These are phyloP conservation scores for Aegithalos caudatus DNA, from an alignment of 2,113 vertebrate species.

Conservation along the genomic window DNA sequence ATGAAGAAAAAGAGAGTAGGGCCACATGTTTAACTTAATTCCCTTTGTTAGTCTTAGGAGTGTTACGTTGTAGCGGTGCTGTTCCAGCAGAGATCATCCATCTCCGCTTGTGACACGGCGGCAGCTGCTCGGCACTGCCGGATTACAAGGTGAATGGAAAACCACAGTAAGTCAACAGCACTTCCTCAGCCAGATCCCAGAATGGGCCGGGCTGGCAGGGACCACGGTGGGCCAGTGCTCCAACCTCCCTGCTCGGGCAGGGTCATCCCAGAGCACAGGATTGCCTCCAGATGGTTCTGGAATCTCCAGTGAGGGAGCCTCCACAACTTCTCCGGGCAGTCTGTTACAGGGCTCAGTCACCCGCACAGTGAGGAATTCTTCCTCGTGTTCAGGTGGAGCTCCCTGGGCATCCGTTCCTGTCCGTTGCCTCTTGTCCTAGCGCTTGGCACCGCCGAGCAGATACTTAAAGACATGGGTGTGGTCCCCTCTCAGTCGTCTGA, in stretches of 20 bases:
- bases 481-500: too few relatives aligned
- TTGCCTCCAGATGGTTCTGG: rapidly evolving
- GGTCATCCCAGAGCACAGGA: background rate
- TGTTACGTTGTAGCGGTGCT: rapidly evolving
- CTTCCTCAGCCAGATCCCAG: background rate
- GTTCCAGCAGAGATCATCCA: too few relatives aligned
- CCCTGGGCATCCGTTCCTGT: background rate
- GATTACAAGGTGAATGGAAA: rapidly evolving
- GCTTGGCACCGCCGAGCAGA: background rate
- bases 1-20: rapidly evolving
- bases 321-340: background rate
- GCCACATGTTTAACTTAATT: rapidly evolving
- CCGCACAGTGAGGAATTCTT: background rate
- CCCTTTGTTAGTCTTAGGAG: too few relatives aligned
- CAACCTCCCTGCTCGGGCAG: background rate
- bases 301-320: rapidly evolving
- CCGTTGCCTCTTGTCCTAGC: background rate
- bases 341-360: background rate
- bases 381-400: background rate
- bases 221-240: background rate
- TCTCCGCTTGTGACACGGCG: rapidly evolving
- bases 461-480: background rate
- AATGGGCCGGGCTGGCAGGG: background rate
- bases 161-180: rapidly evolving
- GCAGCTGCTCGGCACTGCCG: rapidly evolving